A percentile compares a stretch with the other conserved stretches of the same genome.
Evolutionary conservation across 2,888 invertebrate genomes (phyloP).

Genomic region (Ischnus inquisitorius): DNA sequence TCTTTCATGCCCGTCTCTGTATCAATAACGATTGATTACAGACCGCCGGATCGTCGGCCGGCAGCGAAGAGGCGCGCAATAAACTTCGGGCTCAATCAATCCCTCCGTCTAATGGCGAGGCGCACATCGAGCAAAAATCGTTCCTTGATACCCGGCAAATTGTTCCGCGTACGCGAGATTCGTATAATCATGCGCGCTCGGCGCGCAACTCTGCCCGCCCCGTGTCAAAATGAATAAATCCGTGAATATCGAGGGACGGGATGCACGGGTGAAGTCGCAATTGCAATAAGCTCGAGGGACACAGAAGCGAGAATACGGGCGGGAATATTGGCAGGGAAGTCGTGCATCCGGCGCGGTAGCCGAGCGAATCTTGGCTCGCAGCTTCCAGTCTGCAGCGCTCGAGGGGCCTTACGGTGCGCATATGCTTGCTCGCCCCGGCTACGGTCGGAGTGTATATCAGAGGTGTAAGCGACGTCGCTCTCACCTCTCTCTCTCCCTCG

Average conservation of each 20-base stretch:
- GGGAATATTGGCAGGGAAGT: conserved; percentile 51
- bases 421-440: conserved; percentile 22
- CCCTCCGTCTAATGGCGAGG: conserved; percentile 51
- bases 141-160: conserved; percentile 43
- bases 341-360: conserved; percentile 44
- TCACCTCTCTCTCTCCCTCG: conserved; percentile 50
- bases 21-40: conserved; percentile 3
- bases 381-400: conserved; percentile 55
- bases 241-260: conserved; percentile 52
- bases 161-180: conserved; percentile 40
- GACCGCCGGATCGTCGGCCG: neutral
- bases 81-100: neutral
- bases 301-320: conserved; percentile 60
- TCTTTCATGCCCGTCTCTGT: neutral
- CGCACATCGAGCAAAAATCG: conserved; percentile 37
- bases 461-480: conserved; percentile 30
- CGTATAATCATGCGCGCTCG: conserved; percentile 44
- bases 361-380: conserved; percentile 58
- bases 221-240: conserved; percentile 60
- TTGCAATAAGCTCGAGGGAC: conserved; percentile 65
- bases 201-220: neutral
- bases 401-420: conserved; percentile 36
- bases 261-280: conserved; percentile 65
- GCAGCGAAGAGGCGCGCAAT: neutral
- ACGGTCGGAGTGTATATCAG: conserved; percentile 52